Conservation (phyloP, 1,140 invertebrate species). For the Drosophila orena region DNA sequence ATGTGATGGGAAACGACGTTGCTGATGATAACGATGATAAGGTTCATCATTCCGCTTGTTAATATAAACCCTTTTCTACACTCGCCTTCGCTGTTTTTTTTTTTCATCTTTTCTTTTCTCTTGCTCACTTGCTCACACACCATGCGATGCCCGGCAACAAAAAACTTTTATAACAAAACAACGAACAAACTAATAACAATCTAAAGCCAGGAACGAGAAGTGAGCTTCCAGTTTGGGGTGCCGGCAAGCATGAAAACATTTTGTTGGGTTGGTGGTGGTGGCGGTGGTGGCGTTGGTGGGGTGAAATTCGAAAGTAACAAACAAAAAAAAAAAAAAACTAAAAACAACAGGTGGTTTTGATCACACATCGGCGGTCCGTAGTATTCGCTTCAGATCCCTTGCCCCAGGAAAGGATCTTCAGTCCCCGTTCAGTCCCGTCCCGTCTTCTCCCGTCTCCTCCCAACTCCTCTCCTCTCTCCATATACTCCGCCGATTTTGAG, state of each 20-base stretch:
- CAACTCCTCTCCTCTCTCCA: no score
- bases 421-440: neutral
- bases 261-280: no score
- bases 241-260: slow-evolving; percentile 5
- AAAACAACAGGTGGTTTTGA: slow-evolving; percentile 3
- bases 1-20: slow-evolving; percentile 43
- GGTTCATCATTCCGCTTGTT: slow-evolving; percentile 2
- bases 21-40: neutral
- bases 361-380: neutral
- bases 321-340: slow-evolving; percentile 6
- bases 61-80: neutral
- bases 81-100: no score
- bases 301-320: slow-evolving; percentile 8
- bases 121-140: slow-evolving; percentile 10
- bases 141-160: slow-evolving; percentile 28
- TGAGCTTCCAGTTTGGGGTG: neutral
- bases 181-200: slow-evolving; percentile 46
- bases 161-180: slow-evolving; percentile 22
- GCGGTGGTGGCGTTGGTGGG: no score
- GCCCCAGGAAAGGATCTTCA: neutral
- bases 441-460: no score
- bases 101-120: neutral
- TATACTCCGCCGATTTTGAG: neutral
- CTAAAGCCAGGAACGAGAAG: slow-evolving; percentile 41
- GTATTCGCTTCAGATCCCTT: neutral